Conservation (phyloP, 2,797 vertebrate species). For the Sardinella longiceps region DNA sequence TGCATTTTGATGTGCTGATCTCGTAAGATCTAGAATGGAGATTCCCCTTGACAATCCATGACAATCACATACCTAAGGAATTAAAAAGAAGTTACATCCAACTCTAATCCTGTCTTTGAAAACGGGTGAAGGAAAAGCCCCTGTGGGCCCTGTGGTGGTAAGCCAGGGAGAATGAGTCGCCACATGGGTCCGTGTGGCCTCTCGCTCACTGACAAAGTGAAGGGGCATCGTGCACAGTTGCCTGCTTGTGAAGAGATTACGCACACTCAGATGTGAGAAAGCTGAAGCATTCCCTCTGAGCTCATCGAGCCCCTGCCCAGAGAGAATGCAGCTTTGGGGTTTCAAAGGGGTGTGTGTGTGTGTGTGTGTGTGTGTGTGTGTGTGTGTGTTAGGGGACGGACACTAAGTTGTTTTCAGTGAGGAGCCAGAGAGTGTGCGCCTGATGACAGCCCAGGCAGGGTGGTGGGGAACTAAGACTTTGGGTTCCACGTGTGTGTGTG, state of each 20-base stretch:
- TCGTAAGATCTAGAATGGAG: not conserved
- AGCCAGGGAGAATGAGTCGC: not conserved
- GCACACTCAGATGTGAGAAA: slow-evolving; percentile 12
- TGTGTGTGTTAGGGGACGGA: too few species aligned
- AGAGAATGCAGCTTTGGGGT: not conserved
- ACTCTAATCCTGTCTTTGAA: not conserved
- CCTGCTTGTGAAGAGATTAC: not conserved
- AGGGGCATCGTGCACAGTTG: not conserved
- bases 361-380: not conserved
- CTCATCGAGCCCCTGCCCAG: not conserved
- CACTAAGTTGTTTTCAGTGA: not conserved
- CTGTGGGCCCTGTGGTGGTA: not conserved
- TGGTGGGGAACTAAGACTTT: not conserved
- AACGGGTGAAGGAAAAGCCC: not conserved
- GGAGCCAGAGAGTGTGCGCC: not conserved
- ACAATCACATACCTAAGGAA: not conserved
- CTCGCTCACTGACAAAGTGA: not conserved
- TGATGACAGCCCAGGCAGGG: not conserved
- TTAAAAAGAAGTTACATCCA: not conserved
- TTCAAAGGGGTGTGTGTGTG: too few species aligned
- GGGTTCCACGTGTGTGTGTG: not conserved
- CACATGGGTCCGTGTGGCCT: not conserved
- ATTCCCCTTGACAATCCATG: not conserved
- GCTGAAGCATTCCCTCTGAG: not conserved
- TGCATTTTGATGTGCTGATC: too few species aligned